Evolutionary conservation across 1,140 invertebrate genomes (phyloP).

Genomic region (Drosophila pallidifrons): DNA sequence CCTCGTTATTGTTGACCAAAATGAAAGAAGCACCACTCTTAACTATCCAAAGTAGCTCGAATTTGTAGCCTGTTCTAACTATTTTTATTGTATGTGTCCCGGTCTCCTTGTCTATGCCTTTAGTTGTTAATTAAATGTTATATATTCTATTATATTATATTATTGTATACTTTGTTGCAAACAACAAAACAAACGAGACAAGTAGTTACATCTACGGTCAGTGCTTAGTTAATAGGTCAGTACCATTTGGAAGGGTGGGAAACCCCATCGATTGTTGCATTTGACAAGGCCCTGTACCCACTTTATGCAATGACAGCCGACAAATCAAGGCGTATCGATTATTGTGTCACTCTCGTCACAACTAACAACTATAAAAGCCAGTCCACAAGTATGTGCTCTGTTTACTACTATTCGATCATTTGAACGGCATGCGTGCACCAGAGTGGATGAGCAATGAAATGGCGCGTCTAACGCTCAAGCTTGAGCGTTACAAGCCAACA

Average conservation of each 20-base stretch:
- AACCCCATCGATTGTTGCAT: constrained; percentile 46
- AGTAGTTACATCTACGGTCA: constrained; percentile 49
- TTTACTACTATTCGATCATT: constrained; percentile 51
- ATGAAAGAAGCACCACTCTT: constrained; percentile 37
- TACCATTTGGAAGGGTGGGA: constrained; percentile 42
- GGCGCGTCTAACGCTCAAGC: constrained; percentile 66
- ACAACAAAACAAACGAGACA: constrained; percentile 19
- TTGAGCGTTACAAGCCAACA: constrained; percentile 77
- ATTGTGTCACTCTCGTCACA: constrained; percentile 21
- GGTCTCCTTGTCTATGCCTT: constrained; percentile 54
- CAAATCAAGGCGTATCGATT: constrained; percentile 58
- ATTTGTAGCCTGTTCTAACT: constrained; percentile 58
- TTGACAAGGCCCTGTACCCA: constrained; percentile 34
- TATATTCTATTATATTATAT: constrained; percentile 32
- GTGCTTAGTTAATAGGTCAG: constrained; percentile 69
- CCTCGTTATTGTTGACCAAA: constrained; percentile 30
- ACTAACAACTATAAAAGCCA: constrained; percentile 65
- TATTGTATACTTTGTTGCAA: constrained; percentile 57
- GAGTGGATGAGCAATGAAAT: constrained; percentile 81
- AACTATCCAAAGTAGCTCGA: constrained; percentile 63
- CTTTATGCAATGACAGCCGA: constrained; percentile 52
- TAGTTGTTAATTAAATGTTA: constrained; percentile 77
- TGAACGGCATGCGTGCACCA: constrained; percentile 65
- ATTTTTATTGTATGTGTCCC: constrained; percentile 42
- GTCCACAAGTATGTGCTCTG: constrained; percentile 28